Conservation (phyloP, 2,113 vertebrate genomes). For the Varanus salvator region DNA sequence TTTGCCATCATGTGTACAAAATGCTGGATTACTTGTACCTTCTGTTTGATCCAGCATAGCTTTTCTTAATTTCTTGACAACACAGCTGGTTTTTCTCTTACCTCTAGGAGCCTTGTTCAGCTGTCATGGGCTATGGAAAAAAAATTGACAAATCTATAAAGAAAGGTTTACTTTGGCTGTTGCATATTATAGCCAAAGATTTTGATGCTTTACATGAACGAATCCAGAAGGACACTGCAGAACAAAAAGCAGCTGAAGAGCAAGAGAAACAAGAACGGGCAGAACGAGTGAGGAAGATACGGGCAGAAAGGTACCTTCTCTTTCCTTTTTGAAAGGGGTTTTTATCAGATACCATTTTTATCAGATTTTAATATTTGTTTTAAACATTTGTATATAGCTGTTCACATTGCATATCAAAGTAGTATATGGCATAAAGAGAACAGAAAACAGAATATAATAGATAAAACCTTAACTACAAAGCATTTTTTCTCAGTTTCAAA, state of each 20-base stretch:
- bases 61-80: not conserved
- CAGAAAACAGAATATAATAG: not conserved
- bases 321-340: not conserved
- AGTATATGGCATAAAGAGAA: not conserved
- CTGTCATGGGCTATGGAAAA: constrained; percentile 88
- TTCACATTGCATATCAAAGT: not conserved
- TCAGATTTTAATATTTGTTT: not conserved
- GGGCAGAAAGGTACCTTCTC: constrained; percentile 87
- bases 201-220: constrained; percentile 92
- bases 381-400: not conserved
- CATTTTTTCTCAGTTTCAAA: not conserved
- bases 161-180: constrained; percentile 92
- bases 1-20: too few species aligned
- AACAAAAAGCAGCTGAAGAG: constrained; percentile 90
- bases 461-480: not conserved
- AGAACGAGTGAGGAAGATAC: constrained; percentile 86
- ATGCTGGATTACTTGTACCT: too few species aligned
- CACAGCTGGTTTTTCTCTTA: not conserved
- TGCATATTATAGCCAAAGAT: constrained; percentile 92
- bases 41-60: too few species aligned
- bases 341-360: not conserved
- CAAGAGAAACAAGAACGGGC: constrained; percentile 90
- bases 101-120: constrained; percentile 91
- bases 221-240: constrained; percentile 90
- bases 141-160: constrained; percentile 95